These are phyloP conservation scores for Temnothorax nylanderi DNA, from an alignment of 1,140 invertebrate genomes.

Conservation along the genomic window DNA sequence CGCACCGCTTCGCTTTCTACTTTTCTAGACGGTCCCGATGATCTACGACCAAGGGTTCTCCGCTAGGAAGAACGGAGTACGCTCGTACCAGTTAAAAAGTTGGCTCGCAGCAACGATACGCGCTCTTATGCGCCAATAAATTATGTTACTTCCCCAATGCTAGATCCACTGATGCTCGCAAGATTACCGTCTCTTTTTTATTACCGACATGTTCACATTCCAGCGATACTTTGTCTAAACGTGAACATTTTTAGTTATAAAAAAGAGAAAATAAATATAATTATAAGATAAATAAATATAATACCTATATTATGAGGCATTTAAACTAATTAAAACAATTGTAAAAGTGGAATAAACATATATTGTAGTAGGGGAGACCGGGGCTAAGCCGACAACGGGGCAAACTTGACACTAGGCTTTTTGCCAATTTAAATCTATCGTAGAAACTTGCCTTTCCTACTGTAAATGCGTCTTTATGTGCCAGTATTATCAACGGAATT, in stretches of 20 bases:
- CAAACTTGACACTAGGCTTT: too few species aligned
- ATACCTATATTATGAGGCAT: not conserved
- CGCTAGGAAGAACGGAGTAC: constrained; percentile 35
- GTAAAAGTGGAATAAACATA: not conserved
- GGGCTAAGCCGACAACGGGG: too few species aligned
- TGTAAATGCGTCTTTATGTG: too few species aligned
- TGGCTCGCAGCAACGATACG: constrained; percentile 10
- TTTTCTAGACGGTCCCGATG: constrained; percentile 63
- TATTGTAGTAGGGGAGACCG: too few species aligned
- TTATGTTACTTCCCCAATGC: not conserved
- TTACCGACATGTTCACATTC: constrained; percentile 5
- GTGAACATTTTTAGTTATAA: constrained; percentile 27
- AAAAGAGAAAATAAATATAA: not conserved
- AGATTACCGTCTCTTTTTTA: constrained; percentile 5
- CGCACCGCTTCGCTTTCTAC: constrained; percentile 73
- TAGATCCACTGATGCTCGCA: constrained; percentile 34
- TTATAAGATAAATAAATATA: not conserved
- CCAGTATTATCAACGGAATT: too few species aligned
- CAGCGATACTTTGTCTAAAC: not conserved
- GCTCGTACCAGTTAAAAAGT: not conserved
- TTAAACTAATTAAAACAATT: not conserved
- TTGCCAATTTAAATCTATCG: too few species aligned
- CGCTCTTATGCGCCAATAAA: constrained; percentile 31
- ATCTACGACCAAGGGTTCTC: constrained; percentile 55
- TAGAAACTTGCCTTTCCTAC: too few species aligned